Percentiles rank a stretch among this genome's conserved stretches.
Evolutionary conservation across 2,113 vertebrate species (phyloP).

Genomic region (Cryptoleucopteryx plumbea): DNA sequence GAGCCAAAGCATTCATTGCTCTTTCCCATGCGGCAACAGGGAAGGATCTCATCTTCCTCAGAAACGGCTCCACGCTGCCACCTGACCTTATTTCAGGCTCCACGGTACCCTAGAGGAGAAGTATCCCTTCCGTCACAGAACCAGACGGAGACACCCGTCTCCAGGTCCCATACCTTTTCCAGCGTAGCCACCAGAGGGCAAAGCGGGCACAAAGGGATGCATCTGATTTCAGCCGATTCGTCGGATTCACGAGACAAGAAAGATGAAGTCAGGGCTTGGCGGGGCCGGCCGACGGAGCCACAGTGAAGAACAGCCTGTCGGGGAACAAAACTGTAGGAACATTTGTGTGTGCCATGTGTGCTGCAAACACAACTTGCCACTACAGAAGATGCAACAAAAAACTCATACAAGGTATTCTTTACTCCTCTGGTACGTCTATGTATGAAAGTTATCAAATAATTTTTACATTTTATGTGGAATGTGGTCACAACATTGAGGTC

Average conservation of each 20-base stretch:
- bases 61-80: rapidly evolving
- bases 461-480: background rate
- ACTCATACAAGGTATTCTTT: no score
- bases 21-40: background rate
- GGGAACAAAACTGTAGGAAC: background rate
- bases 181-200: background rate
- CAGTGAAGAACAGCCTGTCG: background rate
- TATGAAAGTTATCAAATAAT: background rate
- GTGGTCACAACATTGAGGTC: background rate
- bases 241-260: background rate
- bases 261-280: background rate
- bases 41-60: background rate
- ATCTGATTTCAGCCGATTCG: rapidly evolving
- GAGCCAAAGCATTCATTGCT: background rate
- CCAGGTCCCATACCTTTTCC: background rate
- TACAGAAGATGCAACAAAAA: background rate
- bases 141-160: no score
- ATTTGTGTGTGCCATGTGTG: background rate
- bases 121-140: background rate
- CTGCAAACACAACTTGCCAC: background rate
- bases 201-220: rapidly evolving
- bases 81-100: background rate
- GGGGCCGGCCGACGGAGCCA: rapidly evolving
- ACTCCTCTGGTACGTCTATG: rapidly evolving
- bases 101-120: background rate